phyloP scores from a whole-genome alignment of 2,888 invertebrate genomes.

The Ceramica pisi region DNA sequence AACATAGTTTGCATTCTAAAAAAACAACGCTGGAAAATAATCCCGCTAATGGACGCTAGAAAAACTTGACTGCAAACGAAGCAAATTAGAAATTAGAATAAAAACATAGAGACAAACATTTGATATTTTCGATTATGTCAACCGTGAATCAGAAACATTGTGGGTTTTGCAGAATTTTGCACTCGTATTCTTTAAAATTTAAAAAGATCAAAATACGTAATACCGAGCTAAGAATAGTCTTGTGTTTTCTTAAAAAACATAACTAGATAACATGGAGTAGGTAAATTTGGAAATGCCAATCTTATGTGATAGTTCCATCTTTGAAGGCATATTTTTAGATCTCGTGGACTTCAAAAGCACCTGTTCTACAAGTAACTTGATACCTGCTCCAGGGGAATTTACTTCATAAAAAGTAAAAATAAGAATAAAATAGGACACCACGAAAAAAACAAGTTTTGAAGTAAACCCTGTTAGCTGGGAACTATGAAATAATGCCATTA shows the following conservation, averaged over 20 bases:
- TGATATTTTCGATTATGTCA: background rate
- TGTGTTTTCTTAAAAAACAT: too few species aligned
- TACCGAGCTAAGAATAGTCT: background rate
- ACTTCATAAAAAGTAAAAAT: background rate
- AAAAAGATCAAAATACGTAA: too few species aligned
- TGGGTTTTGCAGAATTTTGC: background rate
- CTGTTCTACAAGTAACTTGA: background rate
- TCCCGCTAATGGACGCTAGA: constrained; percentile 49
- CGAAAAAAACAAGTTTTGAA: background rate
- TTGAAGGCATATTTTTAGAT: background rate
- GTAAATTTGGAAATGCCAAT: background rate
- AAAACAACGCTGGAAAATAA: constrained; percentile 41
- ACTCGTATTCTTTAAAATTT: background rate
- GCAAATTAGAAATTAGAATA: constrained; percentile 45
- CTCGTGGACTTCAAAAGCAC: background rate
- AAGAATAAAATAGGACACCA: background rate
- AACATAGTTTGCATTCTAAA: constrained; percentile 28
- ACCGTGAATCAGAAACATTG: background rate
- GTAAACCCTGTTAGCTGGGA: background rate
- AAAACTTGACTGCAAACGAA: constrained; percentile 28
- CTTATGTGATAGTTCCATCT: background rate
- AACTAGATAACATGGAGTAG: background rate
- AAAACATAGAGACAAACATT: constrained; percentile 6
- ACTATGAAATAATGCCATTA: background rate
- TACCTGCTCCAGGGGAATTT: too few species aligned